A percentile compares a stretch with the other conserved stretches of the same genome.
phyloP scores from a whole-genome alignment of 2,797 vertebrate species.

The Lophotriccus pileatus region DNA sequence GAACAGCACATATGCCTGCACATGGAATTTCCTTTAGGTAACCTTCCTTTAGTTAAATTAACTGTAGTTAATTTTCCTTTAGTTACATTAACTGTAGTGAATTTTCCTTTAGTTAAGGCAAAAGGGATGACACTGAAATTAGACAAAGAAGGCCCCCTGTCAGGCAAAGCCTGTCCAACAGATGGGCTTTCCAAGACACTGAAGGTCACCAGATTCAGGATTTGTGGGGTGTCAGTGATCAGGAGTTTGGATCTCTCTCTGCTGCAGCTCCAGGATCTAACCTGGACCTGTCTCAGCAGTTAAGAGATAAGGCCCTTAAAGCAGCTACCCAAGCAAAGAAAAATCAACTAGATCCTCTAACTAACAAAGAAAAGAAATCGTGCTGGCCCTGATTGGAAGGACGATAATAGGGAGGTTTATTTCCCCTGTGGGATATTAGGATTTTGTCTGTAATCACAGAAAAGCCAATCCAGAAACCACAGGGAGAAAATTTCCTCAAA shows the following conservation, averaged over 20 bases:
- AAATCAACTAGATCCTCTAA: background rate
- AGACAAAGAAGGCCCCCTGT: background rate
- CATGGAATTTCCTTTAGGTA: background rate
- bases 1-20: background rate
- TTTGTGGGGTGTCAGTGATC: background rate
- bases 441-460: background rate
- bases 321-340: background rate
- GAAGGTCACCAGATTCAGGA: conserved; percentile 21
- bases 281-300: background rate
- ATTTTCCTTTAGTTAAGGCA: background rate
- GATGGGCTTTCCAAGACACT: conserved; percentile 6
- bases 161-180: conserved; percentile 33
- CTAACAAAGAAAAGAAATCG: background rate
- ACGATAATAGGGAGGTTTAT: background rate
- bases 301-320: background rate
- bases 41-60: background rate
- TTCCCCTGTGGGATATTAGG: background rate
- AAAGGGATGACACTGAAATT: background rate
- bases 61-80: background rate
- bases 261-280: background rate
- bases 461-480: background rate
- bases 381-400: background rate
- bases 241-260: background rate
- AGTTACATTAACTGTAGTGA: background rate
- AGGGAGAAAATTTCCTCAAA: background rate